Evolutionary conservation across 2,113 vertebrate genomes (phyloP).

Genomic region (Solea senegalensis): DNA sequence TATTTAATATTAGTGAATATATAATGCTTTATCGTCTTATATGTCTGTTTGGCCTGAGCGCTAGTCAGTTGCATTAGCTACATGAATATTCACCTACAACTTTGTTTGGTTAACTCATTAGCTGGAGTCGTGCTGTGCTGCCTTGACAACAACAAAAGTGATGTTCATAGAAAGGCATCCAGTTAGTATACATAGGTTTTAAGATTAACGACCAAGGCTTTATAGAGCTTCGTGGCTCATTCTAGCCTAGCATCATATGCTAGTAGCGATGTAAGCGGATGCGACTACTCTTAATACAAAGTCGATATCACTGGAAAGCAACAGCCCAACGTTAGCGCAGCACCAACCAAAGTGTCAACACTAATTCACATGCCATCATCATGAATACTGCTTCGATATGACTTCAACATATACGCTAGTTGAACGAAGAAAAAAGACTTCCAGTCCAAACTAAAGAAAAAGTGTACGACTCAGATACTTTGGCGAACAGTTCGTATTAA

Average conservation of each 20-base stretch:
- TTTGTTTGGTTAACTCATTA: slow-evolving; percentile 62
- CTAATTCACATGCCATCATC: slow-evolving; percentile 31
- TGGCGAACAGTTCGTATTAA: background rate
- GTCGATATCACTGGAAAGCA: slow-evolving; percentile 22
- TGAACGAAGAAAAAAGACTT: background rate
- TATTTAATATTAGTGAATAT: background rate
- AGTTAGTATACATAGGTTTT: background rate
- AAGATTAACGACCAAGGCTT: background rate
- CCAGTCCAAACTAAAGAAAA: background rate
- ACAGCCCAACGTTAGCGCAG: slow-evolving; percentile 38
- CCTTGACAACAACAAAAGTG: slow-evolving; percentile 17
- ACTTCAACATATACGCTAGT: background rate
- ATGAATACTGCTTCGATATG: background rate
- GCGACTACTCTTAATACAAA: background rate
- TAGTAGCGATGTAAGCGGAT: slow-evolving; percentile 1
- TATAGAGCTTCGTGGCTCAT: background rate
- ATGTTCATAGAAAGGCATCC: slow-evolving; percentile 15
- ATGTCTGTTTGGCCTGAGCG: background rate
- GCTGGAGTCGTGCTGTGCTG: slow-evolving; percentile 21
- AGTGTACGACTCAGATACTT: background rate
- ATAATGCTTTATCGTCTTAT: background rate
- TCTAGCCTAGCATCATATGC: background rate
- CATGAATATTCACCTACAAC: slow-evolving; percentile 56
- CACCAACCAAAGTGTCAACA: slow-evolving; percentile 51
- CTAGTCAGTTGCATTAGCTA: slow-evolving; percentile 7